These are phyloP conservation scores for Phrynocephalus versicolor DNA, from an alignment of 2,113 vertebrate genomes.

Conservation along the genomic window DNA sequence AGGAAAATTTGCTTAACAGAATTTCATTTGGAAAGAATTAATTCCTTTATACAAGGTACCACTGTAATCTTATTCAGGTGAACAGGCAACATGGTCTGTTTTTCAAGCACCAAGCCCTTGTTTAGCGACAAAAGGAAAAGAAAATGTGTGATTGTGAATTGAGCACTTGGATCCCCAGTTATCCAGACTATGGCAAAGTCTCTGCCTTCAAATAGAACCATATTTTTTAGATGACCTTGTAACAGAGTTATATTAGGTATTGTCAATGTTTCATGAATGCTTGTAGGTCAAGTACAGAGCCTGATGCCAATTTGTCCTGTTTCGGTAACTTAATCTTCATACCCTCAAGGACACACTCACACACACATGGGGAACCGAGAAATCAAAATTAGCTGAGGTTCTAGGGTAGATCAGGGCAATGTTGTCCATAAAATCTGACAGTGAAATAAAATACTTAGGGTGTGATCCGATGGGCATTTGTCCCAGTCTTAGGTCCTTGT, in stretches of 20 bases:
- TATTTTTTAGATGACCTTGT: slow-evolving; percentile 36
- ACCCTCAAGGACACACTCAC: neutral
- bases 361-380: neutral
- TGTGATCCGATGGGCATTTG: too few species aligned
- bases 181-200: slow-evolving; percentile 31
- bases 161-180: fast-evolving
- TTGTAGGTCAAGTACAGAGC: slow-evolving; percentile 66
- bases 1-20: too few species aligned
- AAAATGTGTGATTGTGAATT: neutral
- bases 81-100: neutral
- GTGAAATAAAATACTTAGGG: too few species aligned
- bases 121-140: neutral
- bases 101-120: neutral
- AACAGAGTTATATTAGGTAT: slow-evolving; percentile 63
- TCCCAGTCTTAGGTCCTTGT: too few species aligned
- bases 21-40: too few species aligned
- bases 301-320: slow-evolving; percentile 47
- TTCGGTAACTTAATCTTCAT: slow-evolving; percentile 29
- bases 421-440: too few species aligned
- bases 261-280: slow-evolving; percentile 65
- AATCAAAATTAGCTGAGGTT: neutral
- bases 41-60: too few species aligned
- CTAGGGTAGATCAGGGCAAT: neutral
- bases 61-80: neutral
- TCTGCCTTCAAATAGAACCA: neutral